phyloP scores from a whole-genome alignment of 2,888 invertebrate species.

The Beris chalybata region DNA sequence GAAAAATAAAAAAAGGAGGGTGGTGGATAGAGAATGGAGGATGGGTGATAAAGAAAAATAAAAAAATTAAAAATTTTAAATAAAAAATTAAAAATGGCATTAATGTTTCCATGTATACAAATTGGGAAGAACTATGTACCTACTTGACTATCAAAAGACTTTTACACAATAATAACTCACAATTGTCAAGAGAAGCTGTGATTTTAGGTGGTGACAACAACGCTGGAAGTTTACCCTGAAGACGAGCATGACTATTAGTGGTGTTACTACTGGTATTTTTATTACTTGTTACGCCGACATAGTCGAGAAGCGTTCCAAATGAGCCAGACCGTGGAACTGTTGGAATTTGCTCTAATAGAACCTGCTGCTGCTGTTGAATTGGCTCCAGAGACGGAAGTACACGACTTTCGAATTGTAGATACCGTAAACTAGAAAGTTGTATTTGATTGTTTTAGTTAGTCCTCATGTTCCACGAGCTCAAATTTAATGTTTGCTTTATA shows the following conservation, averaged over 20 bases:
- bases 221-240: slow-evolving; percentile 41
- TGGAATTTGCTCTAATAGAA: slow-evolving; percentile 29
- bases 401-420: slow-evolving; percentile 62
- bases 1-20: no score
- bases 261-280: neutral
- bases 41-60: no score
- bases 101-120: no score
- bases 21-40: no score
- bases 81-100: no score
- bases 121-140: no score
- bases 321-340: slow-evolving; percentile 38
- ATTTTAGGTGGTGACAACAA: slow-evolving; percentile 39
- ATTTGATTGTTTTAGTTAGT: neutral
- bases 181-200: slow-evolving; percentile 39
- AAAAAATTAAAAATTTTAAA: no score
- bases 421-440: slow-evolving; percentile 61
- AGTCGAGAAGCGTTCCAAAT: slow-evolving; percentile 38
- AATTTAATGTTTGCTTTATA: slow-evolving; percentile 15
- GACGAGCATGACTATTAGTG: slow-evolving; percentile 21
- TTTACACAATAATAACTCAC: slow-evolving; percentile 38
- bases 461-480: neutral
- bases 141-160: neutral
- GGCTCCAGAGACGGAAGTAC: slow-evolving; percentile 56
- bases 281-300: neutral
- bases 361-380: slow-evolving; percentile 33